A percentile compares a stretch with the other conserved stretches of the same genome.
Evolutionary conservation across 2,113 vertebrate species (phyloP).

Genomic region (Taxidea taxus): DNA sequence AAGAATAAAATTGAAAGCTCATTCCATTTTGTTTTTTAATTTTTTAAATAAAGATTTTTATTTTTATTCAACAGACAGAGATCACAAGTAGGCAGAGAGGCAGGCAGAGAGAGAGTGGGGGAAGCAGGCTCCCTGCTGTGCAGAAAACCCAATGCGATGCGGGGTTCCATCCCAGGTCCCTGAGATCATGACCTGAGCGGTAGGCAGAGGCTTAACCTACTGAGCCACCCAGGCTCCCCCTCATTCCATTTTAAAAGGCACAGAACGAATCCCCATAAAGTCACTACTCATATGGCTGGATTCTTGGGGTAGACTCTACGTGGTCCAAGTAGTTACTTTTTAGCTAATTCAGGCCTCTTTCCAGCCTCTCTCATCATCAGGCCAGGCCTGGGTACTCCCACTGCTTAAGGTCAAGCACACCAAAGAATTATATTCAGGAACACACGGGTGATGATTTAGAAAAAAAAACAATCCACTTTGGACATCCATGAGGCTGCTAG

Average conservation of each 20-base stretch:
- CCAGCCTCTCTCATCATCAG: neutral
- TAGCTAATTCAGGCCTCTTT: neutral
- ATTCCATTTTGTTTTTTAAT: neutral
- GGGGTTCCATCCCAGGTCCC: too few species aligned
- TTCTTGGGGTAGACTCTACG: neutral
- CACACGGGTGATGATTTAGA: neutral
- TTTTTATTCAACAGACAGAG: too few species aligned
- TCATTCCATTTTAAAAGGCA: neutral
- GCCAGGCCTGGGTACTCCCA: neutral
- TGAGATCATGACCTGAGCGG: too few species aligned
- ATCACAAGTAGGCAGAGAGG: too few species aligned
- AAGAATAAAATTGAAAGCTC: constrained; percentile 43
- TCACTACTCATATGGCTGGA: neutral
- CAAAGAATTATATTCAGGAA: neutral
- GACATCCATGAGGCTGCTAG: neutral
- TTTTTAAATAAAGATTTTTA: too few species aligned
- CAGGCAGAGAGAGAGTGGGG: too few species aligned
- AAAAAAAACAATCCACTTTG: neutral
- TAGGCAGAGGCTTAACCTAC: too few species aligned
- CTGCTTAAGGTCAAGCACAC: neutral
- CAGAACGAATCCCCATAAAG: neutral
- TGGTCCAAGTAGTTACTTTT: neutral
- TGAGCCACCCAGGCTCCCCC: too few species aligned
- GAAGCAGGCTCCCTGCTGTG: too few species aligned
- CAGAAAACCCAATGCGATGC: too few species aligned